Evolutionary conservation across 2,888 invertebrate species (phyloP), one percentile per base, ranked within the genome.

Genomic region (Folsomia manolachei): DNA sequence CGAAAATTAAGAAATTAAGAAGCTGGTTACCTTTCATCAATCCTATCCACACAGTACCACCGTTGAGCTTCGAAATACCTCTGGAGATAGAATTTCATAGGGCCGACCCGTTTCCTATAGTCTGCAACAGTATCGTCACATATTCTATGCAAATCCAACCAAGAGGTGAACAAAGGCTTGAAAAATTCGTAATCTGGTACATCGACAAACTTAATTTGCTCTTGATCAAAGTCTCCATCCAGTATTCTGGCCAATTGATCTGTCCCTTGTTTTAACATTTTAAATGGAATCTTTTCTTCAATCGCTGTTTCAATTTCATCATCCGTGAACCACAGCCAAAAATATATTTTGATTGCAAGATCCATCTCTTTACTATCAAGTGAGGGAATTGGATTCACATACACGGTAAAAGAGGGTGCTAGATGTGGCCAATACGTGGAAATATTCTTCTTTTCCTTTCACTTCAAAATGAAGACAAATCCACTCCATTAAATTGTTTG

Each of bases 251-350:
- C 4, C 19, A 61, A 2, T 27, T 69, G 69, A 18, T 61, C 27
- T 9, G 56, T 62, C 25, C 69, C 69, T 69, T n/a, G 9, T 14
- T 61, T 25, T 4, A 69, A 14, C 18, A 21, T 7, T 7, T 61
- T 2, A 27, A 62, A 69, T 26, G 61, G 61, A 18, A 69, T 56
- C 27, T 21, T 21, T 1, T 25, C 11, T 62, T 69, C 69, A 62
- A 69, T 61, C 1, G 61, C 69, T 61, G 24, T 26, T 27, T 69
- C 69, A 11, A 69, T 24, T 4, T 56, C 27, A 25, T 69, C 69
- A 62, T 69, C 69, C 2, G 4, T 2, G 23, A 60, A 25, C 69
- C 69, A 69, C n/a, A 65, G 39, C 66, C 66, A 65, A 27, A 65
- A 65, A 27, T 39, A 65, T 4, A 27, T 65, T 65, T 65, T 65